A percentile compares a stretch with the other conserved stretches of the same genome.
Evolutionary conservation across 2,888 invertebrate species (phyloP).

Genomic region (Thymelicus sylvestris): DNA sequence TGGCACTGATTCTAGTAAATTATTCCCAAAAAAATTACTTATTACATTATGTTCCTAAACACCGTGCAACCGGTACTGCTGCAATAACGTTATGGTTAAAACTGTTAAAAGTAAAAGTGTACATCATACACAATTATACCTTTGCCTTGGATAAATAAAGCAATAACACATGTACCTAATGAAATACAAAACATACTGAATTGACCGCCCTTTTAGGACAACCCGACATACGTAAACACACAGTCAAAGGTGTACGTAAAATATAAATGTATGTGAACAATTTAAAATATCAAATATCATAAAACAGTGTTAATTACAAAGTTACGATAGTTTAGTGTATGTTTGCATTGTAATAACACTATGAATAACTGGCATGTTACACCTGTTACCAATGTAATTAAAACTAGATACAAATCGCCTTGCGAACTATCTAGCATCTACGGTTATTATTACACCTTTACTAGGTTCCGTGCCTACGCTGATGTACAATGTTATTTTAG

Average conservation of each 20-base stretch:
- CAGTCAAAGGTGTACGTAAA: neutral
- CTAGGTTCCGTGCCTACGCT: neutral
- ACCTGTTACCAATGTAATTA: slow-evolving; percentile 15
- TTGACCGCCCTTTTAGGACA: neutral
- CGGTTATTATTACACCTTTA: neutral
- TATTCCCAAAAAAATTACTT: too few relatives aligned
- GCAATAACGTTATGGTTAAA: too few relatives aligned
- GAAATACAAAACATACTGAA: neutral
- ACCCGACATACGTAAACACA: neutral
- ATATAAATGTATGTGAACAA: neutral
- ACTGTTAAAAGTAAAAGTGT: too few relatives aligned
- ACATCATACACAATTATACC: too few relatives aligned
- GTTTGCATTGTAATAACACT: slow-evolving; percentile 6
- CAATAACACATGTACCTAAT: too few relatives aligned
- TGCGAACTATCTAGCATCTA: slow-evolving; percentile 6
- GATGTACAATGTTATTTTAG: neutral
- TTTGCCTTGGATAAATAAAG: too few relatives aligned
- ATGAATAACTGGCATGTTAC: neutral
- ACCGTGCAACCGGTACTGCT: too few relatives aligned
- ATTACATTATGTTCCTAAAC: too few relatives aligned
- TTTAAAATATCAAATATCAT: slow-evolving; percentile 4
- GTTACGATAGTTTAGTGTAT: slow-evolving; percentile 3
- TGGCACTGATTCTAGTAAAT: too few relatives aligned
- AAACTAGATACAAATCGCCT: slow-evolving; percentile 19
- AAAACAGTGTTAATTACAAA: slow-evolving; percentile 9